phyloP scores from a whole-genome alignment of 2,888 invertebrate species.

The Troides oblongomaculatus region DNA sequence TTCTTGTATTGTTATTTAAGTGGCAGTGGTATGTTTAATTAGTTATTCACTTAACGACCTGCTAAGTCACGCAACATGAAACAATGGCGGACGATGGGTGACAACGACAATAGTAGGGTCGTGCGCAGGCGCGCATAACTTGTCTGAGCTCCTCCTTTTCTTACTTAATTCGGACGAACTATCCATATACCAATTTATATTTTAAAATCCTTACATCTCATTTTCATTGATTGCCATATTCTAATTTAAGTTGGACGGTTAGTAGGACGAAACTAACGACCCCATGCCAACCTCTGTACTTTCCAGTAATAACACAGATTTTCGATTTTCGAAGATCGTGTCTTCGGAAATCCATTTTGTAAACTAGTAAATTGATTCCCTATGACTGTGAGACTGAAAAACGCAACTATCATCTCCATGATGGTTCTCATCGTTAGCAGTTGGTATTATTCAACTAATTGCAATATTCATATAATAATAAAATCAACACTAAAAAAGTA shows the following conservation, averaged over 20 bases:
- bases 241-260: background rate
- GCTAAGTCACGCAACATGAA: slow-evolving; percentile 61
- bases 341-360: too few species aligned
- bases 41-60: slow-evolving; percentile 59
- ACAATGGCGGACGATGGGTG: slow-evolving; percentile 63
- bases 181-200: background rate
- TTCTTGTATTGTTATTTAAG: slow-evolving; percentile 15
- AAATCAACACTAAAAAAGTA: too few species aligned
- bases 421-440: too few species aligned
- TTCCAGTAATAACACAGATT: too few species aligned
- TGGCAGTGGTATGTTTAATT: slow-evolving; percentile 46
- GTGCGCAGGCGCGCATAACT: slow-evolving; percentile 62
- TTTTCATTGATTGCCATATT: background rate
- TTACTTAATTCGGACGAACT: slow-evolving; percentile 3
- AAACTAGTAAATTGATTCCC: too few species aligned
- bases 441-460: too few species aligned
- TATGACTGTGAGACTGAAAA: too few species aligned
- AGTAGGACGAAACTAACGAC: too few species aligned
- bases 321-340: too few species aligned
- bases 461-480: too few species aligned
- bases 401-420: too few species aligned
- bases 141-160: slow-evolving; percentile 20
- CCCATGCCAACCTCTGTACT: too few species aligned
- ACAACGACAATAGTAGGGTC: slow-evolving; percentile 62
- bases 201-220: background rate